These are phyloP conservation scores for Heloderma charlesbogerti DNA, from an alignment of 2,113 vertebrate genomes.

Conservation along the genomic window DNA sequence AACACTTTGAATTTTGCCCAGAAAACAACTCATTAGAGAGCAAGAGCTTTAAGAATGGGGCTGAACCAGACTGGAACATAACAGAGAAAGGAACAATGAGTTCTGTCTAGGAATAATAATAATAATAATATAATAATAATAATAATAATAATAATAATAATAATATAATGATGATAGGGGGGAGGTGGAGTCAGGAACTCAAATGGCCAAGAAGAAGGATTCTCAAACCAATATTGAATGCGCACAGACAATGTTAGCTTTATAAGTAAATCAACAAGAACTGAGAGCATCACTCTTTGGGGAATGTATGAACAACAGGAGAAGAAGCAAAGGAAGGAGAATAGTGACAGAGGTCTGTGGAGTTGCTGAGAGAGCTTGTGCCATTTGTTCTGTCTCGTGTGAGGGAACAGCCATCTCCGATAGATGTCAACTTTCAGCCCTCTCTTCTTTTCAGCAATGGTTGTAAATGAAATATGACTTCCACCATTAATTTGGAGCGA, in stretches of 20 bases:
- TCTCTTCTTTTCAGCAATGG: not conserved
- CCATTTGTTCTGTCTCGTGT: not conserved
- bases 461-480: not conserved
- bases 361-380: not conserved
- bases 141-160: not conserved
- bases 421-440: not conserved
- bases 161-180: not conserved
- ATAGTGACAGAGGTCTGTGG: not conserved
- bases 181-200: not conserved
- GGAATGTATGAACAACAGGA: not conserved
- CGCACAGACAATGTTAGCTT: constrained; percentile 33
- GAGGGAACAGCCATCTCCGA: not conserved
- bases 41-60: not conserved
- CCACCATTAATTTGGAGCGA: constrained; percentile 3
- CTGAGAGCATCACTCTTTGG: not conserved
- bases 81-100: not conserved
- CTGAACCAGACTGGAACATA: not conserved
- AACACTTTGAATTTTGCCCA: too few relatives aligned
- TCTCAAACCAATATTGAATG: constrained; percentile 11
- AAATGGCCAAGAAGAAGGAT: not conserved
- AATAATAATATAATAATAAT: not conserved
- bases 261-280: constrained; percentile 2
- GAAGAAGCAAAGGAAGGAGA: not conserved
- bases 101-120: not conserved
- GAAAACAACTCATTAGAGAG: not conserved